These are phyloP conservation scores for Xylota segnis DNA, from an alignment of 2,888 invertebrate genomes.

Conservation along the genomic window DNA sequence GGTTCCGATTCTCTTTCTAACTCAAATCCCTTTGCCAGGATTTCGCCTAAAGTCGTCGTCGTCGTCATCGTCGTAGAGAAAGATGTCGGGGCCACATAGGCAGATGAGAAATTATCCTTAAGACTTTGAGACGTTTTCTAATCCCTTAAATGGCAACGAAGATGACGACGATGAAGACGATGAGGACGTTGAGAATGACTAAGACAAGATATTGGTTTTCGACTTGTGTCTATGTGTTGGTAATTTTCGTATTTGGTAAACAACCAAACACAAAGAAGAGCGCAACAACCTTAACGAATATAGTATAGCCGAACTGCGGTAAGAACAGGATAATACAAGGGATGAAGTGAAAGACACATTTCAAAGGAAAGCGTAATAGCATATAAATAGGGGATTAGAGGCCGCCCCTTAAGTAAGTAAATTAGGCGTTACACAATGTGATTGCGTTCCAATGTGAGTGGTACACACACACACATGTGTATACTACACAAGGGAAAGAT, in stretches of 20 bases:
- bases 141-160: conserved; percentile 61
- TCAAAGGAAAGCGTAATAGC: conserved; percentile 69
- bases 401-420: conserved; percentile 69
- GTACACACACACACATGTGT: not conserved
- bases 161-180: conserved; percentile 6
- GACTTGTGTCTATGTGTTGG: conserved; percentile 25
- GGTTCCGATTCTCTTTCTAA: conserved; percentile 11
- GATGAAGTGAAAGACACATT: conserved; percentile 46
- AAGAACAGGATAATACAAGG: conserved; percentile 41
- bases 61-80: too few relatives aligned
- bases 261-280: conserved; percentile 30
- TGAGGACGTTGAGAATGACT: not conserved
- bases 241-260: conserved; percentile 24
- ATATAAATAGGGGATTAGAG: conserved; percentile 70
- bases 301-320: not conserved
- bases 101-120: conserved; percentile 68
- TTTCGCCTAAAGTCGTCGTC: not conserved
- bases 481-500: not conserved
- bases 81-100: conserved; percentile 13
- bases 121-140: conserved; percentile 68
- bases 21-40: conserved; percentile 15
- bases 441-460: conserved; percentile 46
- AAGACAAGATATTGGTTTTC: conserved; percentile 32
- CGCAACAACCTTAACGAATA: conserved; percentile 60
- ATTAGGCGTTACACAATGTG: conserved; percentile 72